Conservation (phyloP, 2,888 invertebrate genomes). For the Eledona agricola region DNA sequence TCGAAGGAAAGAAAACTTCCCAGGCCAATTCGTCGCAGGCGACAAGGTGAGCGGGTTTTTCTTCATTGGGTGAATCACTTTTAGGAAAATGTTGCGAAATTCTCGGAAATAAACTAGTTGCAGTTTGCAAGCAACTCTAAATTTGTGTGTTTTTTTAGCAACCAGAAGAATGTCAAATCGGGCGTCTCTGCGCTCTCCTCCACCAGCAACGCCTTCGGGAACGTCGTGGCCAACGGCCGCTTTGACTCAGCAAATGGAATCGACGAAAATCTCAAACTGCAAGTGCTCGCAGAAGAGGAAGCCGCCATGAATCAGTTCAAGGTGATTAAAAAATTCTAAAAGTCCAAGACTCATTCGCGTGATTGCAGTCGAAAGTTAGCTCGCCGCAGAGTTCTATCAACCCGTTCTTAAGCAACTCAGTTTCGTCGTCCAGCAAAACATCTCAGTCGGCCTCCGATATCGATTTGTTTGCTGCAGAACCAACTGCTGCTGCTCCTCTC, state of each 20-base stretch:
- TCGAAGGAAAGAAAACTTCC: constrained; percentile 94
- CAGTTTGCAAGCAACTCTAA: neutral
- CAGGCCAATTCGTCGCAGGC: constrained; percentile 38
- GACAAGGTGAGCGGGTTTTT: constrained; percentile 38
- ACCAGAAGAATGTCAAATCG: constrained; percentile 89
- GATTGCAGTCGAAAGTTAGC: constrained; percentile 75
- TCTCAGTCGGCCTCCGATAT: constrained; percentile 67
- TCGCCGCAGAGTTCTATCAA: constrained; percentile 70
- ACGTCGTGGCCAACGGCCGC: constrained; percentile 70
- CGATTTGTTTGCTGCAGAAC: constrained; percentile 78
- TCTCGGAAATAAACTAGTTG: neutral
- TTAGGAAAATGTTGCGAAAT: neutral
- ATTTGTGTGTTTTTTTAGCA: constrained; percentile 63
- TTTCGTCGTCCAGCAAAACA: constrained; percentile 53
- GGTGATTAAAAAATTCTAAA: constrained; percentile 67
- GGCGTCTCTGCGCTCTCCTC: constrained; percentile 88
- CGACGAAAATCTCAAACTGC: constrained; percentile 85
- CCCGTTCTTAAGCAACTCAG: constrained; percentile 75
- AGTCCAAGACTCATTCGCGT: neutral
- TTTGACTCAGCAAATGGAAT: constrained; percentile 73
- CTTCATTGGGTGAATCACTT: neutral
- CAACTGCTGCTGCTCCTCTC: constrained; percentile 55
- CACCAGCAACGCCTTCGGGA: constrained; percentile 88
- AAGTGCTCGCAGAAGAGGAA: constrained; percentile 94
- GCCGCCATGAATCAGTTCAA: constrained; percentile 95